Evolutionary conservation across 1,140 invertebrate species (phyloP), one percentile per base, ranked within the genome.

Genomic region (Telenomus remus): DNA sequence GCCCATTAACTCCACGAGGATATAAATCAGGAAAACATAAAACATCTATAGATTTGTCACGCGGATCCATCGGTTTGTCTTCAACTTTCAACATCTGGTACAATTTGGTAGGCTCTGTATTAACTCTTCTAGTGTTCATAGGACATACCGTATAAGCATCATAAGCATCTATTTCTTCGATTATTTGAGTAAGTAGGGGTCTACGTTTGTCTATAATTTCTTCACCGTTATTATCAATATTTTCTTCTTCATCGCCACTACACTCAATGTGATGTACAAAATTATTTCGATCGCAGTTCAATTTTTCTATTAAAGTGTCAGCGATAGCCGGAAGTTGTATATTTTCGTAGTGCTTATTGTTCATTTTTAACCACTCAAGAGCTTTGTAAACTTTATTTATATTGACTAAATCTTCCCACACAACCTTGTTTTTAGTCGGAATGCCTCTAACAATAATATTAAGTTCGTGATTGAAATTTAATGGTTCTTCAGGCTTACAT

Each of bases 21-120:
- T 72, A 82, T 11, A 81, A 56, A 73, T 82, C 70, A 9, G 81
- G 81, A 69, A 79, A 83, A 76, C 79, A 83, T 51, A 63, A 53
- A 37, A 81, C 14, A 72, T 84, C 76, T 42, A 79, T 64, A 37
- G 49, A 10, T 46, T 79, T 56, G 12, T 43, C 16, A 13, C 63
- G 9, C 9, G 16, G 42, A 13, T 80, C 61, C 13, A 80, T 42
- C 33, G 73, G 64, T 76, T 16, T 78, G 14, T 80, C 80, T 49
- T 80, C 50, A 1, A 84, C 79, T 68, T 66, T 53, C 5, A 54
- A 15, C 77, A 81, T 82, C 71, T 83, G 77, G 76, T 80, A 80
- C 0, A 83, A 10, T 44, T 72, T 59, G 55, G 81, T 76, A 44
- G 47, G 48, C 10, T 59, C 66, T 81, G 80, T 13, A 75, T 56